These are phyloP conservation scores for Cheilosia urbana DNA, from an alignment of 2,888 invertebrate species.

Conservation along the genomic window DNA sequence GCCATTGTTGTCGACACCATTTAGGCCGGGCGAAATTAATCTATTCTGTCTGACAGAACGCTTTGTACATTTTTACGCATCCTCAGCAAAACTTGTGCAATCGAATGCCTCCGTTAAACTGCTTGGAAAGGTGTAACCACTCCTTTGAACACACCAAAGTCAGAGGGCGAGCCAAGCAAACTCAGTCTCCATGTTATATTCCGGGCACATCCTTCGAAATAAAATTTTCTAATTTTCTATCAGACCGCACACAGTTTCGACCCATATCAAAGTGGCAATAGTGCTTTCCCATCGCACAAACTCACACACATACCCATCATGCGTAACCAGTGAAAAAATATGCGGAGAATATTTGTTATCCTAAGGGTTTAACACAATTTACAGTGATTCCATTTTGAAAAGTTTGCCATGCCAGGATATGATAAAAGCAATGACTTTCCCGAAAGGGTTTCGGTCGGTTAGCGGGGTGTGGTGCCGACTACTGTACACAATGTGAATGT, in stretches of 20 bases:
- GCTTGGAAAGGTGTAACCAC: neutral
- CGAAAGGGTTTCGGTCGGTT: neutral
- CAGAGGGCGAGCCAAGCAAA: neutral
- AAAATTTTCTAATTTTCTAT: constrained; percentile 70
- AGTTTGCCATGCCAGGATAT: constrained; percentile 63
- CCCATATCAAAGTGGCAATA: constrained; percentile 42
- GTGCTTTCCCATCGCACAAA: constrained; percentile 51
- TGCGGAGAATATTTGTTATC: constrained; percentile 69
- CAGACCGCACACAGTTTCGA: constrained; percentile 55
- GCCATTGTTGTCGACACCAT: neutral
- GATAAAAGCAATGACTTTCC: constrained; percentile 55
- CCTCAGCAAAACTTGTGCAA: neutral
- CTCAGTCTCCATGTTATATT: constrained; percentile 26
- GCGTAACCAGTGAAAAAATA: constrained; percentile 71
- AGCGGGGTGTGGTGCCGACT: constrained; percentile 12
- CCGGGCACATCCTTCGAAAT: constrained; percentile 51
- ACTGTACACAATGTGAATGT: constrained; percentile 43
- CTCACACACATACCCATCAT: constrained; percentile 52
- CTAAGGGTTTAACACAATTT: constrained; percentile 70
- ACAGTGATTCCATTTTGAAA: constrained; percentile 73
- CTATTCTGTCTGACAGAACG: neutral
- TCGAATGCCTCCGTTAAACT: constrained; percentile 5
- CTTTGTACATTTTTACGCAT: too few relatives aligned
- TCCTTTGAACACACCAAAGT: neutral
- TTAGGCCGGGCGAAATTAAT: neutral